Evolutionary conservation across 2,113 vertebrate genomes (phyloP), one percentile per base, ranked within the genome.

Genomic region (Pollimyrus isidori): DNA sequence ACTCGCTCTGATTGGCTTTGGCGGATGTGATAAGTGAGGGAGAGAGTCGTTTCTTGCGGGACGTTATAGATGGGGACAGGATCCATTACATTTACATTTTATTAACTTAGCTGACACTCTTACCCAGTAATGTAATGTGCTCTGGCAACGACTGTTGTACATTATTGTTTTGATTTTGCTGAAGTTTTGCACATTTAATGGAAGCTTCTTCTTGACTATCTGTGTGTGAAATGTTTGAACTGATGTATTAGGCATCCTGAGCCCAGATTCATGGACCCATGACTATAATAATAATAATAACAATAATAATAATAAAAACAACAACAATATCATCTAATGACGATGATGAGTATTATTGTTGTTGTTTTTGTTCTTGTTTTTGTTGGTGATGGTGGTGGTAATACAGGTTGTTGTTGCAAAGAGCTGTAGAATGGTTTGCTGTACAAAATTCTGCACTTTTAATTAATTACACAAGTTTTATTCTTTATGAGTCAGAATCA

Each of bases 61-160:
- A 13, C 21, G 39, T 84, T 84, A 84, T 84, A 21, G 45, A 48
- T 84, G 45, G 45, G 45, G 39, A 82, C 82, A 48, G 21, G 42
- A 84, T 84, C 39, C 45, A 48, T 84, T 46, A 84, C 45, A 48
- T 84, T 84, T 84, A 84, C 82, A 46, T 84, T 84, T 84, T 84
- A 84, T 84, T 84, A 39, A 84, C 82, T 84, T 84, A 84, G 82
- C 82, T 48, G 45, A 84, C 82, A 84, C 82, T n/a, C 82, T 48
- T 46, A 84, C 21, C 19, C 45, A 84, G 82, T 48, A 46, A 84
- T 80, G 35, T 23, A 84, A 48, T 84, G 82, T 84, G 42, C 17
- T 84, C 82, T 84, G 82, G 82, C 42, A 84, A 84, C 9, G 45
- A 80, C 73, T 19, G 35, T 80, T 80, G 35, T 42, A 80, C 13